Evolutionary conservation across 2,797 vertebrate species (phyloP).

Genomic region (Sebastiscus albofasciatus): DNA sequence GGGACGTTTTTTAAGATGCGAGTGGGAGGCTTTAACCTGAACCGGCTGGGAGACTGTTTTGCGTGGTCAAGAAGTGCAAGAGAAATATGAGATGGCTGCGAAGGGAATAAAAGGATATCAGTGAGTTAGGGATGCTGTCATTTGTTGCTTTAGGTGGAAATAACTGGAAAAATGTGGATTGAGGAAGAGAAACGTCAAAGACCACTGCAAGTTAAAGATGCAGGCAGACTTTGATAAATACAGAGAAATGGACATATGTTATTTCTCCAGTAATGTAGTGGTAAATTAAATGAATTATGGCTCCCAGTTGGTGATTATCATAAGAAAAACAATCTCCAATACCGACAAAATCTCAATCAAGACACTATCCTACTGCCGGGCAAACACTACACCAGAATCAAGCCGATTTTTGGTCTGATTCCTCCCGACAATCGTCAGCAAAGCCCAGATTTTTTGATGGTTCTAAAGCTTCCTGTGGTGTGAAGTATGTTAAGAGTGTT

Average conservation of each 20-base stretch:
- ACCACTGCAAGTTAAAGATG: neutral
- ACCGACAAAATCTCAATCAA: neutral
- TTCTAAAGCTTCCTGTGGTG: too few relatives aligned
- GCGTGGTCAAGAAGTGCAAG: slow-evolving; percentile 41
- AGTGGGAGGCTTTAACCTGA: slow-evolving; percentile 53
- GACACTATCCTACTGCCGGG: too few relatives aligned
- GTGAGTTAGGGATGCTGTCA: slow-evolving; percentile 34
- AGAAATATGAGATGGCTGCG: slow-evolving; percentile 39
- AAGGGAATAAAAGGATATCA: slow-evolving; percentile 43
- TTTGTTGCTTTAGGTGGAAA: slow-evolving; percentile 29
- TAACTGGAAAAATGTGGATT: neutral
- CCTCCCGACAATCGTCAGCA: too few relatives aligned
- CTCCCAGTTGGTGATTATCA: neutral
- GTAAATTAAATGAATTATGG: neutral
- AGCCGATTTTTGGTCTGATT: too few relatives aligned
- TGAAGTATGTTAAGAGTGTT: too few relatives aligned
- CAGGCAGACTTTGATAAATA: neutral
- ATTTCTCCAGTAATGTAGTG: neutral
- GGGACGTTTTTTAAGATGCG: slow-evolving; percentile 42
- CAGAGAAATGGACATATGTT: neutral
- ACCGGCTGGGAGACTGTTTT: slow-evolving; percentile 27
- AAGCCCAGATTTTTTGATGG: too few relatives aligned
- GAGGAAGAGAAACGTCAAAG: neutral
- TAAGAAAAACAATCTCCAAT: too few relatives aligned
- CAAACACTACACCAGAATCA: too few relatives aligned